Percentiles rank a stretch among this genome's conserved stretches.
These are phyloP conservation scores for Microplitis mediator DNA, from an alignment of 1,140 invertebrate species.

Conservation along the genomic window DNA sequence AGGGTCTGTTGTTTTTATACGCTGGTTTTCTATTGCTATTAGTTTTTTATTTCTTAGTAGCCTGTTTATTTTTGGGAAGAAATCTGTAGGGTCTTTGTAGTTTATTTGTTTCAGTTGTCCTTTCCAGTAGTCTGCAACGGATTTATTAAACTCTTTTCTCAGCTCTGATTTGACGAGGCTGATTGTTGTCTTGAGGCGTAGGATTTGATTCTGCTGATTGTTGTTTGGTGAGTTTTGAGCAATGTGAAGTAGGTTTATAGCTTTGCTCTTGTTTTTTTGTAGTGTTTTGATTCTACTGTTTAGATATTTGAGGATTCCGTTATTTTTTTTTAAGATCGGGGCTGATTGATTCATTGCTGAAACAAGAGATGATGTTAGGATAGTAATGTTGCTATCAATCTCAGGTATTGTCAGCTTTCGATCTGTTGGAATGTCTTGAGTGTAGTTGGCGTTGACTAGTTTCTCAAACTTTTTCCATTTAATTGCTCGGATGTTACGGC, in stretches of 20 bases:
- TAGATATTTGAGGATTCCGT: constrained; percentile 2
- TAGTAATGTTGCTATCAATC: constrained; percentile 4
- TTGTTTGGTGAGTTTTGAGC: not conserved
- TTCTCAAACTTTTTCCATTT: constrained; percentile 22
- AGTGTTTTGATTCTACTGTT: constrained; percentile 18
- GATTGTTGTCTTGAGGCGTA: not conserved
- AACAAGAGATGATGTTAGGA: not conserved
- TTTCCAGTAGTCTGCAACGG: not conserved
- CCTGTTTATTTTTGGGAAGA: constrained; percentile 20
- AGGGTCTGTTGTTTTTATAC: constrained; percentile 9
- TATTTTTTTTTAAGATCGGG: not conserved
- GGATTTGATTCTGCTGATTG: not conserved
- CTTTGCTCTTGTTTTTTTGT: constrained; percentile 11
- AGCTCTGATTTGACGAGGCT: not conserved
- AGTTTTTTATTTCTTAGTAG: constrained; percentile 7
- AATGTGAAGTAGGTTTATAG: not conserved
- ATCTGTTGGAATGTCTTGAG: not conserved
- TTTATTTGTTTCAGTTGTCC: constrained; percentile 8
- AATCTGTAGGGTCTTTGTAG: not conserved
- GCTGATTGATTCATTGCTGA: constrained; percentile 1
- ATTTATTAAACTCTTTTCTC: not conserved
- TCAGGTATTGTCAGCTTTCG: constrained; percentile 20
- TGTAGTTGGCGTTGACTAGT: not conserved
- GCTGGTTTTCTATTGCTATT: constrained; percentile 6
- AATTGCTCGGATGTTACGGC: not conserved